Evolutionary conservation across 1,140 invertebrate species (phyloP), one percentile per base, ranked within the genome.

Genomic region (Pygmarrhopalites habei): DNA sequence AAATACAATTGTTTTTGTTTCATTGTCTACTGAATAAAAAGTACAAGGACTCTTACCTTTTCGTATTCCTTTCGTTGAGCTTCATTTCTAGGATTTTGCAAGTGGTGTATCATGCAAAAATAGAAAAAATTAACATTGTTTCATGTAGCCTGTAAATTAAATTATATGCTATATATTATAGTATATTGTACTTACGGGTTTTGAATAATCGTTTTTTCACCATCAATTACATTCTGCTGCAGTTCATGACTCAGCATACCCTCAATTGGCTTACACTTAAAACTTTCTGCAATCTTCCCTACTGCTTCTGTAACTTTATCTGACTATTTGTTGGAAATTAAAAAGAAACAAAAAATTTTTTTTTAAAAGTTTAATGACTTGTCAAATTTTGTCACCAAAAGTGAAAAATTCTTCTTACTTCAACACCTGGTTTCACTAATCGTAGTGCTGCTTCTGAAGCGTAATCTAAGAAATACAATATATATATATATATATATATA

Each of bases 191-290:
- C n/a, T n/a, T n/a, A n/a, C n/a, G 97, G 96, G 79, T 98, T 96
- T 77, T 95, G 92, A 72, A 98, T 98, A 67, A 99, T 97, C 19
- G 94, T 95, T 79, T 99, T 99, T 71, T 98, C 95, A 25, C 95
- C 96, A 79, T 99, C 94, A 75, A 98, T 96, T 77, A 91, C 89
- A 76, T 92, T 91, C 76, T 95, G 92, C 74, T 95, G 93, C 51
- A 99, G 79, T 75, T 98, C 92, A 77, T 99, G 95, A 71, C 95
- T 98, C 28, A 99, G 80, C 95, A 99, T 98, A 58, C 96, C 93
- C 79, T 99, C 95, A 60, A 99, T 87, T 25, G 96, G 95, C 78
- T 97, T 99, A 77, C 95, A 98, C 70, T 94, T 90, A 77, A 84
- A 99, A 28, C 86, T 82, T 72, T 92, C 87, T 65, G 90, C 88